Base-by-base conservation (phyloP, 2,797 vertebrate genomes). In the Silurus aristotelis region DNA sequence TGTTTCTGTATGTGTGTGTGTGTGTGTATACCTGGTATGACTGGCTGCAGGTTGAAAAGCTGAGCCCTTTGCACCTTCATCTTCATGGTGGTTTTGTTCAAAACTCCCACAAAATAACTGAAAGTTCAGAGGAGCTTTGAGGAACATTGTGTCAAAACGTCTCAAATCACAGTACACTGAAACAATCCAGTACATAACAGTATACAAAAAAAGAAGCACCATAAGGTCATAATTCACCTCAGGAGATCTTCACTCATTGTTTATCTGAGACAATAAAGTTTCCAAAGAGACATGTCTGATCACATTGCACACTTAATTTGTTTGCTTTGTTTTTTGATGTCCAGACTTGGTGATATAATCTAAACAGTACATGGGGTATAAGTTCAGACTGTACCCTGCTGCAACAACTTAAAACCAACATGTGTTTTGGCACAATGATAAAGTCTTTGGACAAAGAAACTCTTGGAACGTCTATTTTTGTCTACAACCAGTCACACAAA, bases 21-120 rank as follows among this genome's bases (percentile, higher is more conserved):
- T 73, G n/a, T 55, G 76, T 15, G 31, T 2, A 9, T 60, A 99
- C 98, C 97, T 94, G 96, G 93, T 86, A 99, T 93, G 12, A 96
- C 83, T 0, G 98, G 98, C 64, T 96, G 96, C 97, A 99, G 95
- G 84, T 95, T 96, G 90, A 98, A 98, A 46, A 97, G 89, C 84
- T 97, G 96, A 72, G 98, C 97, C 12, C 93, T 95, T 87, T 97
- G 97, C 25, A 99, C 93, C 31, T 97, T 95, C 97, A 99, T 97
- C 83, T 94, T 89, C 90, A 96, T 96, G 31, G 96, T 97, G 48
- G 90, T 90, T 92, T 96, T 98, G 93, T 99, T 94, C 83, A 98
- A 83, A 73, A 99, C 95, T 0, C 98, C 98, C 17, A 99, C 94
- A 92, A 97, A 99, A 90, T 99, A 97, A 84, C 98, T 99, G 72